These are phyloP conservation scores for Porites evermanni DNA, from an alignment of 92 coral and sea anemone species.

Conservation along the genomic window DNA sequence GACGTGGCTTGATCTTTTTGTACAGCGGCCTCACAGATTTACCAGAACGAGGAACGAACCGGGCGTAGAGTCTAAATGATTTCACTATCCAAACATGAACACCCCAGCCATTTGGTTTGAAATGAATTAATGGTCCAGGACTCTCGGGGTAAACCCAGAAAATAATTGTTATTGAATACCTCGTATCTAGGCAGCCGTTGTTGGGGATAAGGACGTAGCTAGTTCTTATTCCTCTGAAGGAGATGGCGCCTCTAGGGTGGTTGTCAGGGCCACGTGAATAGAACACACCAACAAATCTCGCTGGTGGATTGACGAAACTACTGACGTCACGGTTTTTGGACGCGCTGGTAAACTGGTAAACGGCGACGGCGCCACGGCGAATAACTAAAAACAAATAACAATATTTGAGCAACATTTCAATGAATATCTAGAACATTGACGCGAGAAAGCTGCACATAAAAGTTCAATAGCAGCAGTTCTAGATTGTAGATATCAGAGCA, in stretches of 20 bases:
- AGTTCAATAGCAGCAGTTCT: too few species aligned
- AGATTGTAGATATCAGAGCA: not conserved
- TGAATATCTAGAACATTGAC: not conserved
- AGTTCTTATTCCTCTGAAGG: conserved; percentile 59
- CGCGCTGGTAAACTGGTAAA: conserved; percentile 50
- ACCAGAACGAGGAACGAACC: conserved; percentile 59
- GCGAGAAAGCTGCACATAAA: not conserved
- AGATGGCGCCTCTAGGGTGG: conserved; percentile 61
- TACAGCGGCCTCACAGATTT: conserved; percentile 40
- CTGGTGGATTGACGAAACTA: conserved; percentile 54
- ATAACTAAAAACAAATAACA: conserved; percentile 40
- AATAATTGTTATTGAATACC: conserved; percentile 60
- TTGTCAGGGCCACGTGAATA: conserved; percentile 62
- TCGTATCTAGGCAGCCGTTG: conserved; percentile 70
- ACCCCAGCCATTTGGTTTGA: conserved; percentile 59
- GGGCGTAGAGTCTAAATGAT: conserved; percentile 27
- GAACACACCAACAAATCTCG: conserved; percentile 51
- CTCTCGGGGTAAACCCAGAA: conserved; percentile 69
- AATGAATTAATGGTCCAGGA: conserved; percentile 74
- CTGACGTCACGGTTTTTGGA: conserved; percentile 65
- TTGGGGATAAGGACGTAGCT: conserved; percentile 76
- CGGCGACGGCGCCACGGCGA: conserved; percentile 55
- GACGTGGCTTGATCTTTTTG: conserved; percentile 45
- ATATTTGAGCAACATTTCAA: not conserved
- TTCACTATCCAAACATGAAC: conserved; percentile 54